A percentile compares a stretch with the other conserved stretches of the same genome.
phyloP scores from a whole-genome alignment of 2,113 vertebrate genomes.

The Laterallus jamaicensis region DNA sequence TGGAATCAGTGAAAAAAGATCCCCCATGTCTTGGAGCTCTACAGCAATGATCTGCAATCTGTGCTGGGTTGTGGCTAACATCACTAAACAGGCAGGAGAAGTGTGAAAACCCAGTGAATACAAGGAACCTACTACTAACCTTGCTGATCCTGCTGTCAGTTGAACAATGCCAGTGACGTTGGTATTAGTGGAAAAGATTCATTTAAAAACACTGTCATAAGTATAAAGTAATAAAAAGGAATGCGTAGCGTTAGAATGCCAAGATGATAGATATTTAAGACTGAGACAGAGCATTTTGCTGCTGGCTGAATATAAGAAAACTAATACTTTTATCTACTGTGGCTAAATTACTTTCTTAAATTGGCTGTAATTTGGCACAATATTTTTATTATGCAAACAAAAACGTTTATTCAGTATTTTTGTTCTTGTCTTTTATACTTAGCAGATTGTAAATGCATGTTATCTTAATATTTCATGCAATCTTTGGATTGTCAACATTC shows the following conservation, averaged over 20 bases:
- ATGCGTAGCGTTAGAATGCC: background rate
- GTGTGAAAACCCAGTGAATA: background rate
- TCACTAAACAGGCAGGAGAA: background rate
- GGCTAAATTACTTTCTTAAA: background rate
- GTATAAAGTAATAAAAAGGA: background rate
- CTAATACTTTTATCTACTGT: background rate
- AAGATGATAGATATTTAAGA: background rate
- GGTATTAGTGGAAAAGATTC: background rate
- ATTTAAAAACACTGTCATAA: background rate
- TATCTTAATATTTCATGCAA: constrained; percentile 19
- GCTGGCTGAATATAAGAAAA: background rate
- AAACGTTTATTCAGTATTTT: background rate
- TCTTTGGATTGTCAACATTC: background rate
- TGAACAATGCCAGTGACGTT: background rate
- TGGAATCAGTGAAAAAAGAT: background rate
- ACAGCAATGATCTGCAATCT: background rate
- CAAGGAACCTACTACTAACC: background rate
- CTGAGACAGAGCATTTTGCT: background rate
- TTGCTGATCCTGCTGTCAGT: background rate
- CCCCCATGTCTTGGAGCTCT: background rate
- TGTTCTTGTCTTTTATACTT: background rate
- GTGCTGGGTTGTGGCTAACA: background rate
- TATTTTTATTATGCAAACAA: background rate
- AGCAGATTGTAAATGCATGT: background rate
- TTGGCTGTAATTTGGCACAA: background rate